Percentiles rank a stretch among this genome's conserved stretches.
phyloP scores from a whole-genome alignment of 2,888 invertebrate genomes.

The Teleiodes luculella region DNA sequence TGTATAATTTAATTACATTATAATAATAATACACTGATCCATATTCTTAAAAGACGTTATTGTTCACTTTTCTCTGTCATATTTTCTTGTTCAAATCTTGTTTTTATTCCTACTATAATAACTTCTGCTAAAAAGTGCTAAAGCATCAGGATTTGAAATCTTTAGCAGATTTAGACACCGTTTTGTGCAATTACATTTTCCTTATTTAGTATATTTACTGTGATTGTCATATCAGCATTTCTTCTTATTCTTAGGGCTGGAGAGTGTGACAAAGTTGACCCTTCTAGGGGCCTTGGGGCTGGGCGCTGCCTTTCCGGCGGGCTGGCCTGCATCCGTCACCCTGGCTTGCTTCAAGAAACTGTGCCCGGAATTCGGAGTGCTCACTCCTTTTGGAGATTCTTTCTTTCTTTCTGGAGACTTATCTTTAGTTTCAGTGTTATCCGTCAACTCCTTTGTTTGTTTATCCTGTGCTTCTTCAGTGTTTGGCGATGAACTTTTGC shows the following conservation, averaged over 20 bases:
- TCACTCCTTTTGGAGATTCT: slow-evolving; percentile 22
- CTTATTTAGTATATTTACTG: background rate
- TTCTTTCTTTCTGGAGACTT: slow-evolving; percentile 23
- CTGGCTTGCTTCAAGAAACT: slow-evolving; percentile 57
- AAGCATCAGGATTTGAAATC: no score
- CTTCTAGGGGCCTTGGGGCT: slow-evolving; percentile 81
- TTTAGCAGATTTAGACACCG: no score
- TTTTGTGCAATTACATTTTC: no score
- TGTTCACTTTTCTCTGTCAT: no score
- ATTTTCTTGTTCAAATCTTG: no score
- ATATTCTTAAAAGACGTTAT: no score
- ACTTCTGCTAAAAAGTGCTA: no score
- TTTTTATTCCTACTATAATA: no score
- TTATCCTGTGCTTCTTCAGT: slow-evolving; percentile 15
- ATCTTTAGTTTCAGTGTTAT: background rate
- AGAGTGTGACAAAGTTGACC: slow-evolving; percentile 86
- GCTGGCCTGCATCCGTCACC: slow-evolving; percentile 53
- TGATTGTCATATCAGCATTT: background rate
- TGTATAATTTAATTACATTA: slow-evolving; percentile 19
- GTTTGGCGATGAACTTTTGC: slow-evolving; percentile 26
- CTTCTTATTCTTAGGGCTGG: slow-evolving; percentile 87
- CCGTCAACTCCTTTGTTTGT: background rate
- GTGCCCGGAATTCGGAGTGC: slow-evolving; percentile 23
- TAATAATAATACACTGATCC: no score
- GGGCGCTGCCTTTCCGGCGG: slow-evolving; percentile 36